phyloP scores from a whole-genome alignment of 2,113 vertebrate species.

The Cervus canadensis region DNA sequence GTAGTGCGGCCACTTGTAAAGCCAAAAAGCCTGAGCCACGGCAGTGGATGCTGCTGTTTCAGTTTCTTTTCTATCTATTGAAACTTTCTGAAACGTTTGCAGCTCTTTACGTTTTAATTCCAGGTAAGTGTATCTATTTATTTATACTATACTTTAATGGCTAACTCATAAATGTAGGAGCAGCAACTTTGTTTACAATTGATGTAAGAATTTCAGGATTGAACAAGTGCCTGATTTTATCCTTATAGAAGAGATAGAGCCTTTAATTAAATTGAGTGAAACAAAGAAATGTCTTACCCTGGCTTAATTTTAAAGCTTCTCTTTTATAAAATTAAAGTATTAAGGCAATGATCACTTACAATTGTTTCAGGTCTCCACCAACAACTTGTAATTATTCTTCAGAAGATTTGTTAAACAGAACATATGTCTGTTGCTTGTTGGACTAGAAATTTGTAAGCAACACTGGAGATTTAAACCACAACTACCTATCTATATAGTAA shows the following conservation, averaged over 20 bases:
- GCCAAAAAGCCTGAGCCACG: not conserved
- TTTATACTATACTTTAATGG: not conserved
- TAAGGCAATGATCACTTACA: not conserved
- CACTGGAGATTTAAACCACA: not conserved
- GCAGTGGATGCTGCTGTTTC: not conserved
- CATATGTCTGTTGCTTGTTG: not conserved
- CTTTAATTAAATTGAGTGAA: not conserved
- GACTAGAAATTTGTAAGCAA: not conserved
- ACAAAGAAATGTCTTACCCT: not conserved
- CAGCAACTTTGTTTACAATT: conserved; percentile 31
- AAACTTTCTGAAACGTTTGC: conserved; percentile 29
- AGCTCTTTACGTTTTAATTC: not conserved
- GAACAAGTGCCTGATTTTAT: not conserved
- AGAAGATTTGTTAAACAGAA: not conserved
- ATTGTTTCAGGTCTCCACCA: not conserved
- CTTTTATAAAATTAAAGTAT: not conserved
- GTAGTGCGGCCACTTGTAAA: conserved; percentile 19
- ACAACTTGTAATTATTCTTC: not conserved
- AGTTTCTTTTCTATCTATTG: not conserved
- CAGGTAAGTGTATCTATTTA: conserved; percentile 44
- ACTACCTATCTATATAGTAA: not conserved
- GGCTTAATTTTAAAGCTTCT: not conserved
- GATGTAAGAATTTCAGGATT: not conserved
- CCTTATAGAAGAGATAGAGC: not conserved
- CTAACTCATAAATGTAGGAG: not conserved